Evolutionary conservation across 2,888 invertebrate species (phyloP).

Genomic region (Baccha elongata): DNA sequence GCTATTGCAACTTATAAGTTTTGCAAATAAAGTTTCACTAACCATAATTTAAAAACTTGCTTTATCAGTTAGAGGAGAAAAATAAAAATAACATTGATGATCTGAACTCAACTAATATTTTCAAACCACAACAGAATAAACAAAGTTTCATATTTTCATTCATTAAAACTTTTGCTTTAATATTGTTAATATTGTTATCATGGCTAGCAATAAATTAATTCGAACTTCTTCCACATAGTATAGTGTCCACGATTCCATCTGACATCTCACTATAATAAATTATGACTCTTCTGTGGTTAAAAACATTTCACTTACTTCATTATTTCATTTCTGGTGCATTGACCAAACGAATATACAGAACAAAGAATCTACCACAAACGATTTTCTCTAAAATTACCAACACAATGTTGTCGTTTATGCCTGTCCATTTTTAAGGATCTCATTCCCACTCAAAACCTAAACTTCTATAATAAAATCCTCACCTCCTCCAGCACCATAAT

Average conservation of each 20-base stretch:
- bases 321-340: conserved; percentile 21
- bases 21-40: too few species aligned
- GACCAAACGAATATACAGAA: background rate
- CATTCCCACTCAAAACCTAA: background rate
- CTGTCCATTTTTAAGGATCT: background rate
- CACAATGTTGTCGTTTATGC: background rate
- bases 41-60: too few species aligned
- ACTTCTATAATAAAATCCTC: background rate
- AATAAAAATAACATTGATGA: too few species aligned
- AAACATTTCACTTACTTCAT: conserved; percentile 29
- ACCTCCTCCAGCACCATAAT: background rate
- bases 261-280: conserved; percentile 22
- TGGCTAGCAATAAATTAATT: background rate
- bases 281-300: conserved; percentile 31
- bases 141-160: too few species aligned
- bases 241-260: background rate
- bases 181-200: too few species aligned
- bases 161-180: too few species aligned
- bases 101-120: too few species aligned
- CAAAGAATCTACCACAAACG: background rate
- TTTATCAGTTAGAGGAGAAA: too few species aligned
- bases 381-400: conserved; percentile 20
- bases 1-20: too few species aligned
- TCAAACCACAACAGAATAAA: too few species aligned
- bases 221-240: background rate